Evolutionary conservation across 2,888 invertebrate genomes (phyloP), one percentile per base, ranked within the genome.

Genomic region (Frankliniella intonsa): DNA sequence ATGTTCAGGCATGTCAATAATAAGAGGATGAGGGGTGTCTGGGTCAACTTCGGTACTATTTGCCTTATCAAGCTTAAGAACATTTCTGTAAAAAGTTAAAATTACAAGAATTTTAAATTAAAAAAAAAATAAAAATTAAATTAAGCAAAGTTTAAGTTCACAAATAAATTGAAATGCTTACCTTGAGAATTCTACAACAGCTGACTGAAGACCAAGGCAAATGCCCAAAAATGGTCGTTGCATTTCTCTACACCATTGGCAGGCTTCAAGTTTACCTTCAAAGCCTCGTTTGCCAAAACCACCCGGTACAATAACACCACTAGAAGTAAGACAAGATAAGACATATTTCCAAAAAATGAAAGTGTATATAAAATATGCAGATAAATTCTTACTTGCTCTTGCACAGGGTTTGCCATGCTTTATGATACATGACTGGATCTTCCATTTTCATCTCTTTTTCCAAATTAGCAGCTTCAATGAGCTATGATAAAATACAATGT

Each of bases 1-100:
- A 88, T 99, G 97, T 88, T 99, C 99, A 0, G 99, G 98, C 99
- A 99, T 99, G 86, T 99, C 98, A 84, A 99, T 95, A 8, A 99
- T 95, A 69, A 98, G 90, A 51, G 96, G 95, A 88, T 94, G 89
- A 62, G 89, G 89, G 17, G 94, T 93, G 3, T 93, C 89, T 0
- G 93, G 91, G 85, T 94, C 91, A 65, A 96, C 93, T 89, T 99
- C 99, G 0, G 95, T 94, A 3, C 95, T 94, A 81, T 85, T 83
- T 9, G 85, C 85, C 76, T 84, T 82, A 55, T 83, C 83, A 19
- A 85, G 82, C 80, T 83, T 80, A 50, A 85, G 79, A 80, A 85
- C 85, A 83, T 85, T 85, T 80, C 86, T 85, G 69, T 9, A 17
- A 62, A 62, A 62, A 3, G 14, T 62, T n/a, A n/a, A 50, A 80